Evolutionary conservation across 2,113 vertebrate species (phyloP).

Genomic region (Opisthocomus hoazin): DNA sequence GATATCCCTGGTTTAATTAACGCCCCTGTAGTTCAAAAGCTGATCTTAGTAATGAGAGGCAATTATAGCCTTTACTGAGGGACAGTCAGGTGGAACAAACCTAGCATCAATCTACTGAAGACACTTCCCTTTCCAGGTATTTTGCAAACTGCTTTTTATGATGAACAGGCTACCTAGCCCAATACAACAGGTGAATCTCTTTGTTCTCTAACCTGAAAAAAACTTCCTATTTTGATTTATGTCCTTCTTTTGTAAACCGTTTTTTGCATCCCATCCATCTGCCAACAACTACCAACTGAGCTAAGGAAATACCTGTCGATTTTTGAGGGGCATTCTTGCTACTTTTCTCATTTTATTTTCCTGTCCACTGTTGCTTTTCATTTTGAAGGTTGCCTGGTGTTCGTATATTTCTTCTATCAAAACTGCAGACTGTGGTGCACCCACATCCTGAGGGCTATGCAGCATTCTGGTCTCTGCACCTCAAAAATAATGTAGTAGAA

Average conservation of each 20-base stretch:
- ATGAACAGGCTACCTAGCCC: not conserved
- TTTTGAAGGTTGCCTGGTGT: not conserved
- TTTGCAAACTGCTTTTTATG: slow-evolving; percentile 24
- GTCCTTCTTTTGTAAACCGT: not conserved
- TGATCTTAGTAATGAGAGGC: slow-evolving; percentile 56
- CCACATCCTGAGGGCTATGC: not conserved
- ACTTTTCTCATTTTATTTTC: not conserved
- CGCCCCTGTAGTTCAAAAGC: slow-evolving; percentile 51
- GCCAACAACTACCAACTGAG: not conserved
- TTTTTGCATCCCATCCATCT: not conserved
- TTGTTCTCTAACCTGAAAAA: not conserved
- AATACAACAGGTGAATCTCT: not conserved
- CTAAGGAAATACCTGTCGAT: not conserved
- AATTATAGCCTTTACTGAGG: slow-evolving; percentile 50
- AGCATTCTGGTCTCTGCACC: not conserved
- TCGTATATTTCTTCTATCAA: not conserved
- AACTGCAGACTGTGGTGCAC: not conserved
- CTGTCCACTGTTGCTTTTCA: not conserved
- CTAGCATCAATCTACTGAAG: slow-evolving; percentile 2
- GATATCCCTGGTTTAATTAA: slow-evolving; percentile 53
- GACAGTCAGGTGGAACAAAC: slow-evolving; percentile 56
- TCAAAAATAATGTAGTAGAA: not conserved
- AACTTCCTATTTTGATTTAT: not conserved
- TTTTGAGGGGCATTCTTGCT: not conserved
- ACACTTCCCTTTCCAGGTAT: not conserved